Percentiles rank a stretch among this genome's conserved stretches.
Evolutionary conservation across 2,888 invertebrate genomes (phyloP).

Genomic region (Epirrhoe alternata): DNA sequence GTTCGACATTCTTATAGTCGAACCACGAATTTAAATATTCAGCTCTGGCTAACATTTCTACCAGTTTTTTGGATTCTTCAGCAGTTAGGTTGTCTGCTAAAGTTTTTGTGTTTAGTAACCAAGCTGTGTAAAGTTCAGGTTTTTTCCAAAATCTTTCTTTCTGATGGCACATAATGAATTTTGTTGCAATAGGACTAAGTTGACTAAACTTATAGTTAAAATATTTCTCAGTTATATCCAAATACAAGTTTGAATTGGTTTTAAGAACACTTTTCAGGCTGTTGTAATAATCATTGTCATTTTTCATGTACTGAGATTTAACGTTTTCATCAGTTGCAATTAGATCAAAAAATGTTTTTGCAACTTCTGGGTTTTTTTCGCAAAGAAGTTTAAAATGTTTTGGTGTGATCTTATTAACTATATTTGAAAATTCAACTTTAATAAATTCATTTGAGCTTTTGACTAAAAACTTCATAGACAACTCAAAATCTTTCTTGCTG

Average conservation of each 20-base stretch:
- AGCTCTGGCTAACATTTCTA: slow-evolving; percentile 46
- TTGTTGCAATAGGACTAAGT: slow-evolving; percentile 42
- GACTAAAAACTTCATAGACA: slow-evolving; percentile 43
- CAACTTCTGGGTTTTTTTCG: slow-evolving; percentile 39
- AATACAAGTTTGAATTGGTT: slow-evolving; percentile 39
- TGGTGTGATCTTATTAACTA: slow-evolving; percentile 42
- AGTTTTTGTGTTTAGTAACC: slow-evolving; percentile 43
- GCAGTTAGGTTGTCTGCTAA: slow-evolving; percentile 41
- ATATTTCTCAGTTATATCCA: slow-evolving; percentile 48
- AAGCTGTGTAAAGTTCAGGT: slow-evolving; percentile 47
- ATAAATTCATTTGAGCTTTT: slow-evolving; percentile 36
- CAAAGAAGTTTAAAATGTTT: slow-evolving; percentile 44
- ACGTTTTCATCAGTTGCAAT: slow-evolving; percentile 27
- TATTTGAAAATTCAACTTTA: slow-evolving; percentile 31
- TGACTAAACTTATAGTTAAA: slow-evolving; percentile 23
- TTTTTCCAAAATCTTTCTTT: slow-evolving; percentile 46
- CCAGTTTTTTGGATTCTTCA: slow-evolving; percentile 47
- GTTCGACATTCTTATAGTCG: slow-evolving; percentile 46
- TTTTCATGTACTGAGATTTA: slow-evolving; percentile 25
- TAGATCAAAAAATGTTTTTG: slow-evolving; percentile 41
- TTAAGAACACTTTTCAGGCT: slow-evolving; percentile 39
- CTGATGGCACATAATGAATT: slow-evolving; percentile 43
- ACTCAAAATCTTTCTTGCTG: slow-evolving; percentile 29
- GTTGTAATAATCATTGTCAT: slow-evolving; percentile 29
- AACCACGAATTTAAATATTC: slow-evolving; percentile 44